Conservation (phyloP, 2,888 invertebrate genomes). For the Linnaemya tessellans region DNA sequence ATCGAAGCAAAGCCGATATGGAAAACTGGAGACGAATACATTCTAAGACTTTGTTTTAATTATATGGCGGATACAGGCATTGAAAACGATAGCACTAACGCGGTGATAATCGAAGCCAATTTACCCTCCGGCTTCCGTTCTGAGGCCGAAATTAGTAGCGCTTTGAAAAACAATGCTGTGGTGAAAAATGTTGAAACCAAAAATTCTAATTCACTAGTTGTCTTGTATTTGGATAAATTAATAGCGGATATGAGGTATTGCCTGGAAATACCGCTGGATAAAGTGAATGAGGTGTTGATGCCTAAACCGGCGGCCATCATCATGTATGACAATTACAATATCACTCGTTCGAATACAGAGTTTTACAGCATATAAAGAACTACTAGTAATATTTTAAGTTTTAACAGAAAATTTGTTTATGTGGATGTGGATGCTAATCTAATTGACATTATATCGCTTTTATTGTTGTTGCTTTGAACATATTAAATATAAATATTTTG, state of each 20-base stretch:
- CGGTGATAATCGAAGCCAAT: constrained; percentile 89
- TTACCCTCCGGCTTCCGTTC: constrained; percentile 91
- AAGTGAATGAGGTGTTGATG: constrained; percentile 92
- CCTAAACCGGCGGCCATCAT: constrained; percentile 94
- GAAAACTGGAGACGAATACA: background rate
- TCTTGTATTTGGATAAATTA: constrained; percentile 38
- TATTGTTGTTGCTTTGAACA: too few relatives aligned
- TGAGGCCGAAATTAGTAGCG: constrained; percentile 20
- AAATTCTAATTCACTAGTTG: constrained; percentile 26
- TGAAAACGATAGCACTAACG: background rate
- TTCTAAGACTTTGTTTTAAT: constrained; percentile 8
- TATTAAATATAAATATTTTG: too few relatives aligned
- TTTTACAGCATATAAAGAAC: constrained; percentile 74
- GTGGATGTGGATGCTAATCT: too few relatives aligned
- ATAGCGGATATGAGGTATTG: constrained; percentile 83
- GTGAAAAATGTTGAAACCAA: constrained; percentile 31
- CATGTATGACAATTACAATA: constrained; percentile 96
- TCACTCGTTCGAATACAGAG: constrained; percentile 83
- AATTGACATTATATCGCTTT: too few relatives aligned
- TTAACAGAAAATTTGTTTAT: too few relatives aligned
- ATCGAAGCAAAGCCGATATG: background rate
- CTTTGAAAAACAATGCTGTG: constrained; percentile 12
- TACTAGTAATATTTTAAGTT: too few relatives aligned
- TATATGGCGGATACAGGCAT: background rate
- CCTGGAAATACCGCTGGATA: constrained; percentile 92